Conservation (phyloP, 1,140 invertebrate species). For the Drosophila sulfurigaster region DNA sequence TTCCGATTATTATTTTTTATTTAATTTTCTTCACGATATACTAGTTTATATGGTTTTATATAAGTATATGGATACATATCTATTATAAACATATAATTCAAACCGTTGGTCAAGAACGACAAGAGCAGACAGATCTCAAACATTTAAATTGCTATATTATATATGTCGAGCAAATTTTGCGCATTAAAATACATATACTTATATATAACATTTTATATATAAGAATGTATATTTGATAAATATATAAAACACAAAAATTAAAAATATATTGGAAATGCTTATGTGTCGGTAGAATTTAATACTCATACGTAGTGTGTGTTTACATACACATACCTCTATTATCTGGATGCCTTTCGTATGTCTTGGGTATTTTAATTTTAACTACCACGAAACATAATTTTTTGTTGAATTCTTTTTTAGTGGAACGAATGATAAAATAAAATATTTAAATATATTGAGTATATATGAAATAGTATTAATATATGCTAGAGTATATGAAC, state of each 20-base stretch:
- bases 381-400: too few relatives aligned
- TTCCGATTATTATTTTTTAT: not conserved
- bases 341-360: too few relatives aligned
- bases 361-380: too few relatives aligned
- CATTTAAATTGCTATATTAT: slow-evolving; percentile 24
- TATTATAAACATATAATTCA: slow-evolving; percentile 3
- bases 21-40: slow-evolving; percentile 4
- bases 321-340: too few relatives aligned
- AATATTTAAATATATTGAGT: too few relatives aligned
- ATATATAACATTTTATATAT: slow-evolving; percentile 21
- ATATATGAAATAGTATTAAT: too few relatives aligned
- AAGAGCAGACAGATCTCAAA: slow-evolving; percentile 53
- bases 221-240: not conserved
- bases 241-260: slow-evolving; percentile 6
- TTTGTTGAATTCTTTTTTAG: too few relatives aligned
- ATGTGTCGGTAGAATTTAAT: too few relatives aligned
- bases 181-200: slow-evolving; percentile 49
- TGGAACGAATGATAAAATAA: too few relatives aligned
- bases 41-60: not conserved
- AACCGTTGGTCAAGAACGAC: slow-evolving; percentile 57
- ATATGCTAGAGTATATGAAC: too few relatives aligned
- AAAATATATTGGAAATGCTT: not conserved
- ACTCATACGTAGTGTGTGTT: too few relatives aligned
- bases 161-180: slow-evolving; percentile 50
- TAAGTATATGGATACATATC: not conserved